Evolutionary conservation across 2,797 vertebrate genomes (phyloP), one percentile per base, ranked within the genome.

Genomic region (Poeciliopsis turneri): DNA sequence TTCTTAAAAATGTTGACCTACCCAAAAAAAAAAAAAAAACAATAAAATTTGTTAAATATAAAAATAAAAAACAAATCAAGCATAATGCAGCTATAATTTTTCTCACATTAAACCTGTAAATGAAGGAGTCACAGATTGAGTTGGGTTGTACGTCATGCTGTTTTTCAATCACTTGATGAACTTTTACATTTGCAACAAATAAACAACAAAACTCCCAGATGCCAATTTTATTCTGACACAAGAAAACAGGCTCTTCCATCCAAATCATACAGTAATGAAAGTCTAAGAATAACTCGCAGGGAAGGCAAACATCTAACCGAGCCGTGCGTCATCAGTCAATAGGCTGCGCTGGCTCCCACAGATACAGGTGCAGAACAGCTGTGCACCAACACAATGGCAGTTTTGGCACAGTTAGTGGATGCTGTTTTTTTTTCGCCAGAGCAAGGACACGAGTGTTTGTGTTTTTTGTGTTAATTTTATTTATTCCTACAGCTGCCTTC

Each of bases 401-500:
- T 75, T 61, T 47, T 83, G 85, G 79, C 78, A 71, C 49, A 51
- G 4, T 47, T 20, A 36, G 23, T 57, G 49, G 74, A 77, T 64
- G 69, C 46, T 79, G 70, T 57, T 36, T 36, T 36, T 33, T 33
- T 75, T 59, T 61, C 25, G 66, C 64, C 61, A 76, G 59, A 78
- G 51, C 74, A 85, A 88, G 81, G 80, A 84, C 80, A 83, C 83
- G 84, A 23, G 73, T 81, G 69, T 88, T 83, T 80, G 77, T 87
- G 47, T 7, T 46, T 75, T 73, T 73, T 71, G 77, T 79, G 53
- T 70, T 76, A 46, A 61, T 61, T 46, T 30, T 55, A 74, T 74
- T 88, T 78, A 72, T 57, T 46, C 8, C 46, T 74, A 72, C 16
- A 75, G 59, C 20, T 46, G 53, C 64, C 57, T 68, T 59, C 43